Conservation (phyloP, 2,797 vertebrate genomes). For the Parauchenoglanis punctatus region DNA sequence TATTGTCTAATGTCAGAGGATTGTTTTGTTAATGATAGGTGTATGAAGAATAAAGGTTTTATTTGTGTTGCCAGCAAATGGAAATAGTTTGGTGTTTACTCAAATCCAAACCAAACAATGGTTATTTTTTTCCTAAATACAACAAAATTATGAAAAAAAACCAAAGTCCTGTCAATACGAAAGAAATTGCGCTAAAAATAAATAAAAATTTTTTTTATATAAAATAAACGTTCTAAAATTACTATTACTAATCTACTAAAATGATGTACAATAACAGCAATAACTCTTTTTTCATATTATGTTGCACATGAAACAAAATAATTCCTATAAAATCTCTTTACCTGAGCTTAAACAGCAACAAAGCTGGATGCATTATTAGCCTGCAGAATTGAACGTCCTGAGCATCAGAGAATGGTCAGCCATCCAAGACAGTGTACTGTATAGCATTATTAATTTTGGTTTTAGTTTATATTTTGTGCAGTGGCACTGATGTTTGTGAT, state of each 20-base stretch:
- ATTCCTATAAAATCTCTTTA: neutral
- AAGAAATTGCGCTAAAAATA: neutral
- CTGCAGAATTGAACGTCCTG: neutral
- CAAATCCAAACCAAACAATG: neutral
- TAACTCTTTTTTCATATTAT: neutral
- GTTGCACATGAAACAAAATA: neutral
- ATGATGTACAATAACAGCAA: neutral
- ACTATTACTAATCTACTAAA: neutral
- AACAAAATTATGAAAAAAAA: neutral
- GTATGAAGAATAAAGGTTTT: neutral
- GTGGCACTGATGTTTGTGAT: neutral
- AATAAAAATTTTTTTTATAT: neutral
- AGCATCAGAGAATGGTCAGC: neutral
- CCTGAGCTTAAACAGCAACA: neutral
- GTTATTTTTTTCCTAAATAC: neutral
- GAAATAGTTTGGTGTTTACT: neutral
- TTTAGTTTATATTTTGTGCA: no score
- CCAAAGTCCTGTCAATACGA: neutral
- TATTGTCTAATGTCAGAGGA: neutral
- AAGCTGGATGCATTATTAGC: neutral
- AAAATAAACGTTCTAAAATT: neutral
- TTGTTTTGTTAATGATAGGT: neutral
- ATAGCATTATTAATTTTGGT: neutral
- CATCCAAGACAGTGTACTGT: neutral
- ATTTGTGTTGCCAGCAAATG: neutral